These are phyloP conservation scores for Aegithalos caudatus DNA, from an alignment of 2,113 vertebrate species.

Conservation along the genomic window DNA sequence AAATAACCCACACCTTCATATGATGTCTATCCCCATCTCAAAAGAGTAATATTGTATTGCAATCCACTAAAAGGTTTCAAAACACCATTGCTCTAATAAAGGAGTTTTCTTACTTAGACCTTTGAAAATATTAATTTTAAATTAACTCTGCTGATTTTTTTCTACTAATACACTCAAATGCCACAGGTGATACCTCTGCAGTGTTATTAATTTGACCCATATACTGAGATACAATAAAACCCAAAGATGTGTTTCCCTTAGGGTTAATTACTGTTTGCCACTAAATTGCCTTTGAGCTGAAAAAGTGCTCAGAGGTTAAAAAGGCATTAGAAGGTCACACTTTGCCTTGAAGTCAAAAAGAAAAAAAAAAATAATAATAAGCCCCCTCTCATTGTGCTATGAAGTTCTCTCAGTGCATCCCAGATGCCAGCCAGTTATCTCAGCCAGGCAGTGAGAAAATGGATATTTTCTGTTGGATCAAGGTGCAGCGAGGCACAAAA, in stretches of 20 bases:
- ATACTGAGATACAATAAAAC: not conserved
- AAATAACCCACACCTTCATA: not conserved
- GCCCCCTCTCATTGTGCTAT: not conserved
- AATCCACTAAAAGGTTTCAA: not conserved
- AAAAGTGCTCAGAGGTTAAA: not conserved
- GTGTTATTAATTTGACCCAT: not conserved
- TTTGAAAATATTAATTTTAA: not conserved
- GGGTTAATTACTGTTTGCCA: constrained; percentile 5
- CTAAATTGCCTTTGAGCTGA: not conserved
- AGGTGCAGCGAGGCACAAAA: too few relatives aligned
- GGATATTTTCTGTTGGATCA: not conserved
- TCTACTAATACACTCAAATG: not conserved
- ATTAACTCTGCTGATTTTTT: not conserved
- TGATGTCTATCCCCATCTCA: not conserved
- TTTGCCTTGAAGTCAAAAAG: not conserved
- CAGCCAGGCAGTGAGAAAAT: not conserved
- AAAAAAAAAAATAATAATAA: not conserved
- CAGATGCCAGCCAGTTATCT: not conserved
- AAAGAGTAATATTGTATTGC: not conserved
- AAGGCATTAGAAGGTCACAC: not conserved
- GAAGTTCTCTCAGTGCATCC: not conserved
- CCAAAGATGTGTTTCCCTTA: not conserved
- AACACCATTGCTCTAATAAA: not conserved
- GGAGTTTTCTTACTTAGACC: not conserved
- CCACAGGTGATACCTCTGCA: not conserved